These are phyloP conservation scores for Stegodyphus dumicola DNA, from an alignment of 1,140 invertebrate species.

Conservation along the genomic window DNA sequence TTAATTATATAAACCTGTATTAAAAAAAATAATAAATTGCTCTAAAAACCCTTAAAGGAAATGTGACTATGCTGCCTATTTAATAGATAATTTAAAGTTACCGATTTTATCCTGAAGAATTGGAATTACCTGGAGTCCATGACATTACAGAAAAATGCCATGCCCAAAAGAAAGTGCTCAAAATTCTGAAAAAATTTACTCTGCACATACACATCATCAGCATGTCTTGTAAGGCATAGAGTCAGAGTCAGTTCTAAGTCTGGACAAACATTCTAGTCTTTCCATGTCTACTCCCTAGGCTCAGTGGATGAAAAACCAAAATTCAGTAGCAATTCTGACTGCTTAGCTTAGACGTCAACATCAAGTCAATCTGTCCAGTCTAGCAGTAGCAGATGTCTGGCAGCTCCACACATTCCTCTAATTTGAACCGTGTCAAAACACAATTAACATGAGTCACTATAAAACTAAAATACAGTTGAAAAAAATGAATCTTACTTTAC, in stretches of 20 bases:
- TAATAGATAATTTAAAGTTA: constrained; percentile 4
- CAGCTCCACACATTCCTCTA: constrained; percentile 55
- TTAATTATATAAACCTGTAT: no score
- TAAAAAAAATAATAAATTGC: no score
- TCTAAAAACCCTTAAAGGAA: no score
- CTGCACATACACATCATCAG: constrained; percentile 31
- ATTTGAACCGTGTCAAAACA: constrained; percentile 60
- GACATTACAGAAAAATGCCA: constrained; percentile 40
- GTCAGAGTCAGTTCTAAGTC: constrained; percentile 23
- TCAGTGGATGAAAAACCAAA: constrained; percentile 40
- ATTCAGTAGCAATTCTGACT: constrained; percentile 32
- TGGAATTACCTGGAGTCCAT: constrained; percentile 54
- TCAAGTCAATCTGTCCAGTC: constrained; percentile 45
- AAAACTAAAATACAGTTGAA: constrained; percentile 7
- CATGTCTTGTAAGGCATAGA: constrained; percentile 35
- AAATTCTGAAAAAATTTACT: constrained; percentile 46
- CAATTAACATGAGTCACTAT: constrained; percentile 50
- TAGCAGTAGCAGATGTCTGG: constrained; percentile 30
- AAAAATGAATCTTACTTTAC: constrained; percentile 2
- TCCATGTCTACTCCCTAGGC: constrained; percentile 35
- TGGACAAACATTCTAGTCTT: constrained; percentile 42
- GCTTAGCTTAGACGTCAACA: constrained; percentile 28
- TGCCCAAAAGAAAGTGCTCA: constrained; percentile 25
- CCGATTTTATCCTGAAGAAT: constrained; percentile 55
- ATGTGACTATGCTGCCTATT: background rate